Base-by-base conservation (phyloP, 2,888 invertebrate genomes). In the Orthonevra nobilis region DNA sequence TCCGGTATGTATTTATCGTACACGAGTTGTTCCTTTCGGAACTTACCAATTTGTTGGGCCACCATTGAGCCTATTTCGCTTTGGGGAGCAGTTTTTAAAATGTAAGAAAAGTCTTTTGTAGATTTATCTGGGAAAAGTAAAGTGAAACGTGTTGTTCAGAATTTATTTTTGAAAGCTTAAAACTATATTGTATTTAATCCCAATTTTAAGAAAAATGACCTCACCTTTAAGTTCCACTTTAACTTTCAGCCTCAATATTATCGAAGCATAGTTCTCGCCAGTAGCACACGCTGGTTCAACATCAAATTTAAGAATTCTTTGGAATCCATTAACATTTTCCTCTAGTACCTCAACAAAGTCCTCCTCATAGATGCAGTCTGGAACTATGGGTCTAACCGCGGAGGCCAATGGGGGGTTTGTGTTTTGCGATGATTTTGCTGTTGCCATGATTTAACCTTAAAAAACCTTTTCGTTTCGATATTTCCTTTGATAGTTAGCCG, bases 11-110 rank as follows among this genome's bases (percentile, higher is more conserved):
- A 85, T 5, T 79, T 48, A 23, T 84, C 83, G 34, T 88, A 88
- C 86, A 88, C 87, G 40, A 84, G 66, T 17, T 83, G 85, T 70
- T 88, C 88, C 50, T 86, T 87, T 10, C 86, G 86, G 40, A 87
- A 87, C 3, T 86, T 68, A 23, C 85, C 82, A 83, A 83, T 84
- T 58, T 73, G 44, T 4, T 83, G 32, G 10, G 84, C 20, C 7
- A 82, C 54, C 4, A 19, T 1, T 0, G 48, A 60, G 23, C 58
- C 81, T 60, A 82, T 60, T 2, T 82, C 63, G 0, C n/a, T 30
- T 2, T 84, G 83, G 10, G 84, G 85, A 0, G 84, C 63, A 0
- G 87, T 83, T 74, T 87, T 87, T 63, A 87, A 61, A 85, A 87
- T 86, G 17, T 77, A 84, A 0, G 81, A 81, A 7, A 82, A 30